Evolutionary conservation across 2,888 invertebrate species (phyloP).

Genomic region (Troilus luridus): DNA sequence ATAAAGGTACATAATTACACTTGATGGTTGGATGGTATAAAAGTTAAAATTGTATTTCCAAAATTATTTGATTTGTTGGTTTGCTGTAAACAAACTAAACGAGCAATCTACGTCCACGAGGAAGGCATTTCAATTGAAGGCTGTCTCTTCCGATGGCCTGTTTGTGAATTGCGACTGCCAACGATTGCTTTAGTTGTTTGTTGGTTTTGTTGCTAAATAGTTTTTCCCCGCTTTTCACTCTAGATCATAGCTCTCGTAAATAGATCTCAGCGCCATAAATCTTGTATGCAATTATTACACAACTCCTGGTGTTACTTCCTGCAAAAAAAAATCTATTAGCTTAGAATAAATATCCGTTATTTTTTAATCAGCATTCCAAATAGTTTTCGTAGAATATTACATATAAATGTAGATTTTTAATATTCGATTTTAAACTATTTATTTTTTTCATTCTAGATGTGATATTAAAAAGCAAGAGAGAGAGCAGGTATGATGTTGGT

Average conservation of each 20-base stretch:
- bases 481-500: no score
- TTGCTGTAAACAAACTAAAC: background rate
- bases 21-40: no score
- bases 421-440: no score
- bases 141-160: background rate
- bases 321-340: no score
- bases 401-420: no score
- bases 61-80: background rate
- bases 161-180: background rate
- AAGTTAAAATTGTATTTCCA: background rate
- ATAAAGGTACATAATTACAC: no score
- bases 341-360: no score
- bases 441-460: no score
- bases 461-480: no score
- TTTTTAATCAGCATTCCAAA: no score
- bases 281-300: background rate
- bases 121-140: background rate
- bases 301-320: background rate
- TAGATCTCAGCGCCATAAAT: background rate
- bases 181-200: background rate
- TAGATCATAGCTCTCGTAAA: background rate
- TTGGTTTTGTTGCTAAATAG: slow-evolving; percentile 2
- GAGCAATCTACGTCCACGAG: background rate
- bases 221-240: background rate
- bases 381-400: no score